Conservation (phyloP, 1,140 invertebrate species). For the Hycleus cichorii region DNA sequence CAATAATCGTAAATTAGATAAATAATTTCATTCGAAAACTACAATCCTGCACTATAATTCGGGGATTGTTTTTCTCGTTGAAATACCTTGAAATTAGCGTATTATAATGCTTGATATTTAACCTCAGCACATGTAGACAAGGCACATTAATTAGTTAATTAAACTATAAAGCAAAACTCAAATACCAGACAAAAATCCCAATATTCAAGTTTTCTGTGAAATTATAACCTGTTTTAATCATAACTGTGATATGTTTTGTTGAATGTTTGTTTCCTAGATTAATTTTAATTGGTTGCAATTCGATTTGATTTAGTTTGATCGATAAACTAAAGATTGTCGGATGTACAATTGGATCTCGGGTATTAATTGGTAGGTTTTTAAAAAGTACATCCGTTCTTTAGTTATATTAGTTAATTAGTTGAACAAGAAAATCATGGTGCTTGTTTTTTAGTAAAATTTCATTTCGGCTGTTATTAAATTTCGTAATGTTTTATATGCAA, state of each 20-base stretch:
- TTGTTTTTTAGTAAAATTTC: too few species aligned
- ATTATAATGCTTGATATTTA: constrained; percentile 4
- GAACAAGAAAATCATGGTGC: too few species aligned
- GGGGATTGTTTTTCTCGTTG: too few species aligned
- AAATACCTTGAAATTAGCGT: neutral
- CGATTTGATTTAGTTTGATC: too few species aligned
- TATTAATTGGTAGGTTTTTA: too few species aligned
- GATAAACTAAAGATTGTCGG: too few species aligned
- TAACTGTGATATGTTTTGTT: neutral
- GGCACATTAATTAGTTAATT: constrained; percentile 2
- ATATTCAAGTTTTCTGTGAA: neutral
- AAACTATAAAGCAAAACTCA: neutral
- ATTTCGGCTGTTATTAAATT: neutral
- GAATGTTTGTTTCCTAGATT: neutral
- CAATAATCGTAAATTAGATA: too few species aligned
- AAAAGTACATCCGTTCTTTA: too few species aligned
- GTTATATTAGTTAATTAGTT: too few species aligned
- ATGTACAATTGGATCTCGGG: too few species aligned
- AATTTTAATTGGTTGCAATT: neutral
- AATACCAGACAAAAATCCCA: neutral
- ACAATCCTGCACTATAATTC: too few species aligned
- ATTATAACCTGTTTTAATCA: neutral
- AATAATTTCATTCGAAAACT: too few species aligned
- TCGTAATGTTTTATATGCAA: neutral
- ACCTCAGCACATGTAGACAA: constrained; percentile 26